Base-by-base conservation (phyloP, 35 echinoderm and acorn worm species). In the Ophioderma brevispina region DNA sequence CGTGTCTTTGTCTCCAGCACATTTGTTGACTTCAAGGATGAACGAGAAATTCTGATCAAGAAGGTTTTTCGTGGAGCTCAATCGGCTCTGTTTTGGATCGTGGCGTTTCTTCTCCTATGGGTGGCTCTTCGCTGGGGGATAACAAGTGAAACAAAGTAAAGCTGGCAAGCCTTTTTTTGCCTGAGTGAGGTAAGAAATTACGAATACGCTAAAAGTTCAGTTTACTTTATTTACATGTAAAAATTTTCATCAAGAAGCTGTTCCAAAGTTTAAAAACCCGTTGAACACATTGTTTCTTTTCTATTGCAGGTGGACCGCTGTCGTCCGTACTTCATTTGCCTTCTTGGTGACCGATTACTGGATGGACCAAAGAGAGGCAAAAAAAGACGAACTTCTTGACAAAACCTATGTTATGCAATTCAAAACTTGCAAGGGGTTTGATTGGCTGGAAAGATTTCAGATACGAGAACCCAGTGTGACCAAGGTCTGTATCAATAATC, bases 41-140 rank as follows among this genome's bases (percentile, higher is more conserved):
- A 97, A 49, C 88, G 95, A 18, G 95, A 97, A 80, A 59, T 85
- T 59, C 40, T 97, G n/a, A 97, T 97, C 33, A 97, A 97, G 86
- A 97, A 97, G 55, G 92, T 86, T 0, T 97, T 97, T 81, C 92
- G 92, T 85, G 92, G n/a, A 97, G 76, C 32, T 97, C 28, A 97
- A 97, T 64, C 95, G 92, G 0, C 70, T 94, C 0, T 97, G 95
- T 56, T 36, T 90, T 93, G 35, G 95, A 97, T 38, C 88, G 92
- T 4, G 92, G 92, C 1, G 92, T 94, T 32, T 97, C 91, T 88
- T 97, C 94, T 77, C 94, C 95, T 70, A 97, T 97, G 94, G 28
- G 92, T 97, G 35, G 95, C 94, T 83, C 85, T 97, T 28, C 85
- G 95, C 75, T 97, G 95, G 95, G 95, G 95, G 5, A 97, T 97